phyloP scores from a whole-genome alignment of 1,140 invertebrate species.

The Drosophila virilis region DNA sequence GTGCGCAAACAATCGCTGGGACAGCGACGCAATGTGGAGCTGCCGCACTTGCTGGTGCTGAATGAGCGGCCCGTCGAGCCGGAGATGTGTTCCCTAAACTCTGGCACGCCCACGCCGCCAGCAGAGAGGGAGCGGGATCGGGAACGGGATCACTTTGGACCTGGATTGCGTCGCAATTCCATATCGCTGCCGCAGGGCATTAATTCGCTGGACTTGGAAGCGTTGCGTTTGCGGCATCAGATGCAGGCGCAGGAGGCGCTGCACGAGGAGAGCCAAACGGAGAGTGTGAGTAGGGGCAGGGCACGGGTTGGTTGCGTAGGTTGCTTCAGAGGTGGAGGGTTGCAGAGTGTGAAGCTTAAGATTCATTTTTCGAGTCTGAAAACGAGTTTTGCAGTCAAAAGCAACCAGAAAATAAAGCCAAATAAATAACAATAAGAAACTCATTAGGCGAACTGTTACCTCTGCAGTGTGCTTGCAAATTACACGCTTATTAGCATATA shows the following conservation, averaged over 20 bases:
- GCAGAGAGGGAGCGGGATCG: background rate
- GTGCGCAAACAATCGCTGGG: constrained; percentile 48
- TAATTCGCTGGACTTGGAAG: constrained; percentile 74
- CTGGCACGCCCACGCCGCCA: constrained; percentile 7
- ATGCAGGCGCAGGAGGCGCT: constrained; percentile 76
- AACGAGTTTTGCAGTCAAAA: constrained; percentile 4
- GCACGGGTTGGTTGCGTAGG: background rate
- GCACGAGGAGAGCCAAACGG: constrained; percentile 65
- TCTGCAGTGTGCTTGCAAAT: constrained; percentile 13
- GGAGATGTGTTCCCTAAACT: background rate
- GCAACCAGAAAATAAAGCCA: background rate
- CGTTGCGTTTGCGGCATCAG: constrained; percentile 69
- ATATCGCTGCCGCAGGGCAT: constrained; percentile 80
- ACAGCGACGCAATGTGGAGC: constrained; percentile 57
- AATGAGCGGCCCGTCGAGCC: constrained; percentile 38
- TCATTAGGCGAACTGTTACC: constrained; percentile 28
- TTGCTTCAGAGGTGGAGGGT: too few relatives aligned
- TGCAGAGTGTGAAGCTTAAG: too few relatives aligned
- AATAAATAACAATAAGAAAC: constrained; percentile 27
- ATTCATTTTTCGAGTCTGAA: background rate
- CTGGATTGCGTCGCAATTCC: constrained; percentile 70
- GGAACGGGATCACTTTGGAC: constrained; percentile 47
- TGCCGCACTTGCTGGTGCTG: constrained; percentile 47
- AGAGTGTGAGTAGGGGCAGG: constrained; percentile 63
- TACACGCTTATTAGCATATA: constrained; percentile 40